A percentile compares a stretch with the other conserved stretches of the same genome.
These are phyloP conservation scores for Morpho achilles DNA, from an alignment of 2,888 invertebrate genomes.

Conservation along the genomic window DNA sequence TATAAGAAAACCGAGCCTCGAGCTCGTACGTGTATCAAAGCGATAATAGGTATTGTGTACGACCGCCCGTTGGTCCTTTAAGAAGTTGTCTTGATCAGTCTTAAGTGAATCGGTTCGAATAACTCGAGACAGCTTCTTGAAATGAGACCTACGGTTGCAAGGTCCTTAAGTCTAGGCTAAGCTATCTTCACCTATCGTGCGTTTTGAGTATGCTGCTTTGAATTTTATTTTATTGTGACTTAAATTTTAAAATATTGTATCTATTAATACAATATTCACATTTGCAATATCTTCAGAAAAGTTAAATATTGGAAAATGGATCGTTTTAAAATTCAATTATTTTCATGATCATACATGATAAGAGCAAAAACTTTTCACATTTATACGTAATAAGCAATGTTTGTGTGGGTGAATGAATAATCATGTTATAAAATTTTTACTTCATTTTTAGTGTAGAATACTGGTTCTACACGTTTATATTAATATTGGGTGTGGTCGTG, in stretches of 20 bases:
- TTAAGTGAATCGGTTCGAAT: constrained; percentile 11
- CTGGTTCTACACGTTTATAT: constrained; percentile 46
- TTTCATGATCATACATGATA: constrained; percentile 5
- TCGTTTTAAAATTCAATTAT: constrained; percentile 16
- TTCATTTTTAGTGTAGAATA: constrained; percentile 52
- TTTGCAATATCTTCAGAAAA: not conserved
- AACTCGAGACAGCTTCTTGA: constrained; percentile 50
- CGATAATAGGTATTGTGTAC: constrained; percentile 72
- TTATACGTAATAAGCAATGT: constrained; percentile 46
- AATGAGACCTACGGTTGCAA: constrained; percentile 38
- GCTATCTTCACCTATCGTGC: constrained; percentile 55
- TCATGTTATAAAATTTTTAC: constrained; percentile 43
- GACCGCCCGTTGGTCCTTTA: constrained; percentile 49
- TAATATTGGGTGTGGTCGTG: constrained; percentile 65
- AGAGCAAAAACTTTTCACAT: constrained; percentile 27
- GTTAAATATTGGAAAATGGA: not conserved
- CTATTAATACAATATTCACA: not conserved
- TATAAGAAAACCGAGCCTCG: constrained; percentile 60
- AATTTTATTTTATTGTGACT: constrained; percentile 21
- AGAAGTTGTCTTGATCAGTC: constrained; percentile 45
- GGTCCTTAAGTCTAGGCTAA: constrained; percentile 58
- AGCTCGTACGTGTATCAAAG: constrained; percentile 75
- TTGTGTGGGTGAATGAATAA: constrained; percentile 58
- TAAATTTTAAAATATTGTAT: not conserved
- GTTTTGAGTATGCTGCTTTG: constrained; percentile 61